Base-by-base conservation (phyloP, 2,797 vertebrate species). In the Gallinago stenura region DNA sequence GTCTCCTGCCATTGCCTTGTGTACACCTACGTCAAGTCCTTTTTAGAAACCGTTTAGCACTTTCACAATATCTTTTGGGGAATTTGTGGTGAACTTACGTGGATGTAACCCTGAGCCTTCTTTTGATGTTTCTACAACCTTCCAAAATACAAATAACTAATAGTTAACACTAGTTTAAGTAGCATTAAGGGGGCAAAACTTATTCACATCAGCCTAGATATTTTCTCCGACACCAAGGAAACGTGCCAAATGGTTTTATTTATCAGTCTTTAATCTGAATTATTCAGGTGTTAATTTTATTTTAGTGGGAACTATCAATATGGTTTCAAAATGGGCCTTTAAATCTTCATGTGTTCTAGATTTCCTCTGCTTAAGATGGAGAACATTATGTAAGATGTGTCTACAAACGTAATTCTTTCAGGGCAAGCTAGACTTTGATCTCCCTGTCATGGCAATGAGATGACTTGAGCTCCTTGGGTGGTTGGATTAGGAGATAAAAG, bases 341-440 rank as follows among this genome's bases (percentile, higher is more conserved):
- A 71, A 83, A 56, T 72, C 51, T 91, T 76, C 8, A 5, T 3
- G 3, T 89, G 62, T 60, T 93, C 82, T 68, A 66, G 31, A 87
- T 92, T 90, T 79, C 48, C 60, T 77, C 15, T 72, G 48, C 65
- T 78, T 81, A 43, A 90, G 91, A 71, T 33, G 69, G 72, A 78
- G 61, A 87, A 25, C 7, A 15, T 93, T 93, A 95, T 75, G 46
- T 91, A 90, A 90, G 50, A 21, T 24, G 16, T 11, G 12, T 76
- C 86, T 90, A 37, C 66, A 68, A 87, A 77, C 39, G 20, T 39
- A 69, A 68, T 81, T 91, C 58, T 89, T 87, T 66, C 76, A 78
- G 83, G 77, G 83, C 86, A 79, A 87, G 37, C 33, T 26, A 84
- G 57, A 35, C 91, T 97, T 96, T 96, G 83, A 92, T 97, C 91